Evolutionary conservation across 2,113 vertebrate genomes (phyloP), one percentile per base, ranked within the genome.

Genomic region (Ammodytes dubius): DNA sequence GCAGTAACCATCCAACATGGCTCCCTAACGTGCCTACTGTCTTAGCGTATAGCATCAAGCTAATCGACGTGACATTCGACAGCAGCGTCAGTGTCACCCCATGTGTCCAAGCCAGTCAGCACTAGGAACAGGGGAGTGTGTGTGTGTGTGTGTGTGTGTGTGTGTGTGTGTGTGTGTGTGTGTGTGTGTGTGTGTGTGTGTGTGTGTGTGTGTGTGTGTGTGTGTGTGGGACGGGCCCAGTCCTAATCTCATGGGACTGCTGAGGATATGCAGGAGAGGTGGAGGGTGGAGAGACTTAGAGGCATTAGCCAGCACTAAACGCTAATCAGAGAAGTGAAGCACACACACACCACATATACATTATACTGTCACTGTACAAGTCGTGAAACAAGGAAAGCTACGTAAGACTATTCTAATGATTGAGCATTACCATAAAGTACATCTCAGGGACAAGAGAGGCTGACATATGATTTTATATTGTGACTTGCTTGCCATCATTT

Each of bases 171-270:
- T 14, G 52, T 17, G 4, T 12, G 47, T 17, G 6, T 13, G n/a
- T 10, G 53, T n/a, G 60, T 35, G 71, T 17, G 53, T 14, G 52
- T n/a, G 40, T 61, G 5, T 14, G 63, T 12, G 27, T 19, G 39
- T 53, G 17, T n/a, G 37, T 27, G 7, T 59, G 61, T n/a, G 56
- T 17, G 4, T 12, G 47, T 17, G 6, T 13, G n/a, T 10, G 53
- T n/a, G 60, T 35, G 71, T 17, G 53, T 14, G 52, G 77, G 73
- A 77, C 56, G 14, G 8, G 74, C 65, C 87, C 71, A 82, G 80
- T 2, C 70, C 53, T 92, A 92, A 92, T 91, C 89, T 83, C 84
- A 78, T 89, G 50, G 61, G 68, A 77, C 66, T 76, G 77, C 75
- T 56, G 80, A 87, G 74, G 83, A 82, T 58, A 74, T 1, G 47